Evolutionary conservation across 2,888 invertebrate species (phyloP).

Genomic region (Andrena praecox): DNA sequence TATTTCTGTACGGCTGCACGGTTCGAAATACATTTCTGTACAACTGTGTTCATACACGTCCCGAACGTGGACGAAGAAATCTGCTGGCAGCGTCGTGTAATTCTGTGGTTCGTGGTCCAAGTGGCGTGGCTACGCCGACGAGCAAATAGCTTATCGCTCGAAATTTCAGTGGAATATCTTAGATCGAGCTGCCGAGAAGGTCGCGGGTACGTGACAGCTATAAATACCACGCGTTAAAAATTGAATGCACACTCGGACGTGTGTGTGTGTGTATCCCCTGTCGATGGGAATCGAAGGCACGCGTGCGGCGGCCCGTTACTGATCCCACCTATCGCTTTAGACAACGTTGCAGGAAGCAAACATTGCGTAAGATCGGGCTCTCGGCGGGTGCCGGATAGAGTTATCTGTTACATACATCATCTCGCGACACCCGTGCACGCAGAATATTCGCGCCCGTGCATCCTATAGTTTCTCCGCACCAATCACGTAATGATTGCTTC

Average conservation of each 20-base stretch:
- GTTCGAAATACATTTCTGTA: background rate
- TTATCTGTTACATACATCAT: conserved; percentile 41
- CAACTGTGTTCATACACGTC: background rate
- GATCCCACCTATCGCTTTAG: background rate
- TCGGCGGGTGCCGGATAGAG: conserved; percentile 36
- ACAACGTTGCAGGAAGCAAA: conserved; percentile 37
- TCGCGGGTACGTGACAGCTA: too few relatives aligned
- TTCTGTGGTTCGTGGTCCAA: background rate
- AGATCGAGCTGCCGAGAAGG: too few relatives aligned
- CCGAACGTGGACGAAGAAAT: background rate
- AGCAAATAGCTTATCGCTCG: too few relatives aligned
- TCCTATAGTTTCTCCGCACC: conserved; percentile 31
- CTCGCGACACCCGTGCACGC: conserved; percentile 49
- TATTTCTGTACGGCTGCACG: background rate
- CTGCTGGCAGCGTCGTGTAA: background rate
- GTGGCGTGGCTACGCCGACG: too few relatives aligned
- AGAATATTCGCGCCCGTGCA: conserved; percentile 57
- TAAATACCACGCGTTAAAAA: too few relatives aligned
- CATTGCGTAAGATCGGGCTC: conserved; percentile 45
- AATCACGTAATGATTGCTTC: conserved; percentile 56
- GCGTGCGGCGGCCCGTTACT: background rate
- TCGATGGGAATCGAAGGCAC: background rate
- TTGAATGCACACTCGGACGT: too few relatives aligned
- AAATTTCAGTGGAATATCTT: too few relatives aligned
- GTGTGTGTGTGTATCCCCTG: background rate